Evolutionary conservation across 2,113 vertebrate genomes (phyloP).

Genomic region (Clinocottus analis): DNA sequence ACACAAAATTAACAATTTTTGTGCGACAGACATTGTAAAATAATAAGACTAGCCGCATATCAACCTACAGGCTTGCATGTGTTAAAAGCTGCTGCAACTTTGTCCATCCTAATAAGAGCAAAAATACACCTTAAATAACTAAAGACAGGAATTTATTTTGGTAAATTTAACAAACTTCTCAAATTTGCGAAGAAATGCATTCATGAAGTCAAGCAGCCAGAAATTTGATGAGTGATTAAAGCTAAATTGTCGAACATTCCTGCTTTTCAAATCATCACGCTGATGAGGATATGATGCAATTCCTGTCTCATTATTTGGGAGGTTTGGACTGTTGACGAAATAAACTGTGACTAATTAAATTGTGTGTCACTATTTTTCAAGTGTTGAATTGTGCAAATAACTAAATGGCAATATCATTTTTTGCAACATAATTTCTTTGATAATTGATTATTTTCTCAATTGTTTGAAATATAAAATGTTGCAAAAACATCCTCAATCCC

Average conservation of each 20-base stretch:
- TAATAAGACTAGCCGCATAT: neutral
- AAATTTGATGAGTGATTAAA: neutral
- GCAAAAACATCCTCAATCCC: neutral
- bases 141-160: neutral
- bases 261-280: neutral
- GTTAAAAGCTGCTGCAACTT: neutral
- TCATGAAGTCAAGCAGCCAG: neutral
- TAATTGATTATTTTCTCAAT: too few relatives aligned
- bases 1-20: neutral
- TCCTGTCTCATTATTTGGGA: neutral
- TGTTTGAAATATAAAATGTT: neutral
- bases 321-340: neutral
- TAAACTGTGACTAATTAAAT: neutral
- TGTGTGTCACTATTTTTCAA: neutral
- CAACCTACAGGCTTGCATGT: neutral
- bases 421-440: neutral
- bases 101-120: neutral
- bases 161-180: neutral
- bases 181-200: neutral
- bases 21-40: neutral
- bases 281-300: neutral
- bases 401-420: neutral
- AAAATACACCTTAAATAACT: neutral
- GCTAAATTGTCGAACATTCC: neutral
- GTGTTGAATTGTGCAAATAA: neutral